Conservation (phyloP, 2,113 vertebrate genomes). For the Chlamydotis undulata region DNA sequence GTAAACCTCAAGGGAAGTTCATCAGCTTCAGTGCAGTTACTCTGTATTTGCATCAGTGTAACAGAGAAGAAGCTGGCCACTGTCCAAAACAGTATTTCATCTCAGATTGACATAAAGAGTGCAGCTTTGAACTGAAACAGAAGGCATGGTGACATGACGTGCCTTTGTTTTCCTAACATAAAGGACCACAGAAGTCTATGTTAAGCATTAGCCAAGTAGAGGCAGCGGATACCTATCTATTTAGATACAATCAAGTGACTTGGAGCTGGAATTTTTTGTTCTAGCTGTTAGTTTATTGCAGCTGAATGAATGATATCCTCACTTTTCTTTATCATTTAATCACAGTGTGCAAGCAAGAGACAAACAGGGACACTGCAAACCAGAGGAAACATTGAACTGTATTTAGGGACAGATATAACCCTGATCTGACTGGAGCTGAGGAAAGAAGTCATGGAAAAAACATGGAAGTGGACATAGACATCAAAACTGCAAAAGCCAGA, state of each 20-base stretch:
- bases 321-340: background rate
- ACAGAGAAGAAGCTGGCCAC: background rate
- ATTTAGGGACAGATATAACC: background rate
- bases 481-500: background rate
- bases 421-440: background rate
- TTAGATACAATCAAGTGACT: background rate
- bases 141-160: background rate
- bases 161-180: conserved; percentile 2
- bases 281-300: background rate
- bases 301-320: background rate
- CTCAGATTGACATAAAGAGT: background rate
- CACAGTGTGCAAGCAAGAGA: background rate
- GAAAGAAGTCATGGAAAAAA: background rate
- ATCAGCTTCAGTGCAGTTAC: background rate
- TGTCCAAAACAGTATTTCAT: background rate
- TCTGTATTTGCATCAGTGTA: background rate
- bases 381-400: background rate
- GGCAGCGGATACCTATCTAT: background rate
- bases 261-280: background rate
- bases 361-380: background rate
- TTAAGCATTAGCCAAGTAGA: conserved; percentile 19
- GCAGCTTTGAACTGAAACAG: background rate
- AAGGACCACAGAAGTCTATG: background rate
- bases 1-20: background rate
- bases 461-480: background rate